A percentile compares a stretch with the other conserved stretches of the same genome.
Evolutionary conservation across 2,888 invertebrate species (phyloP).

Genomic region (Oasisia sp.): DNA sequence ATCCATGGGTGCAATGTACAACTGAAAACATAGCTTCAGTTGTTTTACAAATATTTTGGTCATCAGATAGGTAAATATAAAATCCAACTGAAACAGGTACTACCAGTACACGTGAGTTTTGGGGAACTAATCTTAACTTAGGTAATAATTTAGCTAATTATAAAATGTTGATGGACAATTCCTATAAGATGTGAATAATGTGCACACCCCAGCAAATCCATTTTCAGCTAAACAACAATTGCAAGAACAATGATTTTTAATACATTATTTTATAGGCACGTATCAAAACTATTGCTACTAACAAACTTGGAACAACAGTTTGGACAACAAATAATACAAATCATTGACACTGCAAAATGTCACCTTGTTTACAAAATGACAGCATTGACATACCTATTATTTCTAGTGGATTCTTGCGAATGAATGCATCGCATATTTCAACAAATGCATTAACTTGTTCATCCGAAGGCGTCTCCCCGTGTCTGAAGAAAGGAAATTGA

Average conservation of each 20-base stretch:
- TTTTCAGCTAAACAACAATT: no score
- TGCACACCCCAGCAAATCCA: no score
- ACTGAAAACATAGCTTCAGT: slow-evolving; percentile 65
- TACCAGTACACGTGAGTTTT: neutral
- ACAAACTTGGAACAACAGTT: no score
- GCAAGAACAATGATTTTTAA: no score
- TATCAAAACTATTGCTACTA: no score
- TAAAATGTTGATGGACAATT: no score
- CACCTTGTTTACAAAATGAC: neutral
- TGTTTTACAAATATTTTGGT: neutral
- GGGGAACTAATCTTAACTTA: no score
- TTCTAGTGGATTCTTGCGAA: slow-evolving; percentile 81
- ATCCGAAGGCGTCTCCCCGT: slow-evolving; percentile 87
- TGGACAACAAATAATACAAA: no score
- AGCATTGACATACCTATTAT: slow-evolving; percentile 71
- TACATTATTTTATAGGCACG: no score
- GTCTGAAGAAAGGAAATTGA: slow-evolving; percentile 65
- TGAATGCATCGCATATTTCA: slow-evolving; percentile 80
- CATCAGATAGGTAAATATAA: neutral
- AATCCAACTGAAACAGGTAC: neutral
- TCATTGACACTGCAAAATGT: neutral
- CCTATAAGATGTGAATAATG: no score
- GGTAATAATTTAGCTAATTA: no score
- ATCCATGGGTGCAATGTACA: slow-evolving; percentile 97
- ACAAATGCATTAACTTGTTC: slow-evolving; percentile 90